phyloP scores from a whole-genome alignment of 2,797 vertebrate genomes.

The Cygnus olor region DNA sequence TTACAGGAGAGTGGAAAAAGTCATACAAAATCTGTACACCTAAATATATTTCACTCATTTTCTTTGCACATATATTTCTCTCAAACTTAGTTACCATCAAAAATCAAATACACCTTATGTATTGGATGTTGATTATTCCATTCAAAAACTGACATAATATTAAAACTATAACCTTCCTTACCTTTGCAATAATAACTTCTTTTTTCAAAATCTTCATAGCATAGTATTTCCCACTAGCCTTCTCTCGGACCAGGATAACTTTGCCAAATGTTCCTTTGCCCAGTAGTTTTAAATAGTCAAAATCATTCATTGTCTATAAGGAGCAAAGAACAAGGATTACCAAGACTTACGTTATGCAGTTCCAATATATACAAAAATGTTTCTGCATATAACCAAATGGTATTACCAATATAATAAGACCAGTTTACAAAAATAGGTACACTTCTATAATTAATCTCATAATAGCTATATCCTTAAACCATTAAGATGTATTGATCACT shows the following conservation, averaged over 20 bases:
- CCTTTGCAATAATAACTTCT: conserved; percentile 99
- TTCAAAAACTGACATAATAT: not conserved
- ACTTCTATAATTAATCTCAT: not conserved
- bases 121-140: not conserved
- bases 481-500: not conserved
- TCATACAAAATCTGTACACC: not conserved
- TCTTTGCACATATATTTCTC: not conserved
- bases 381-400: not conserved
- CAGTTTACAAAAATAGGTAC: not conserved
- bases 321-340: conserved; percentile 44
- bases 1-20: not conserved
- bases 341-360: not conserved
- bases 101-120: not conserved
- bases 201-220: conserved; percentile 99
- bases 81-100: not conserved
- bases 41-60: not conserved
- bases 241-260: conserved; percentile 97
- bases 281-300: conserved; percentile 98
- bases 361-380: not conserved
- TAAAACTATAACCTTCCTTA: conserved; percentile 61
- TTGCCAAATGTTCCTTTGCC: conserved; percentile 99
- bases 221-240: conserved; percentile 97
- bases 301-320: conserved; percentile 96
- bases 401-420: not conserved
- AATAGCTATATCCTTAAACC: not conserved